phyloP scores from a whole-genome alignment of 2,888 invertebrate species.

The Stenoptilia bipunctidactyla region DNA sequence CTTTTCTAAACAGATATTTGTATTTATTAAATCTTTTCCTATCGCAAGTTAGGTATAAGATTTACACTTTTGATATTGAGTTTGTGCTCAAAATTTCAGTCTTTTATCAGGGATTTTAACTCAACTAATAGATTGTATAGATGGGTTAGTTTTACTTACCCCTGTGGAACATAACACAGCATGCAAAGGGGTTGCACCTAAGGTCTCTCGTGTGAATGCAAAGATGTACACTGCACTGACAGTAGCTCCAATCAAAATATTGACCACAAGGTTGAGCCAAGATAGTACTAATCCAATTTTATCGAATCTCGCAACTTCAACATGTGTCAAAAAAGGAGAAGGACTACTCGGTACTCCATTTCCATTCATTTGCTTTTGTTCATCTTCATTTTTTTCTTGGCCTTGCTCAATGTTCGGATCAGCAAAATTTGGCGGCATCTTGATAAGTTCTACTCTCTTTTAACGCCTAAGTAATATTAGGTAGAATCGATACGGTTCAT shows the following conservation, averaged over 20 bases:
- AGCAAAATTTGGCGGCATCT: neutral
- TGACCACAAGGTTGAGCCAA: conserved; percentile 13
- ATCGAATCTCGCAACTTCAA: neutral
- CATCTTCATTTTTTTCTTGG: neutral
- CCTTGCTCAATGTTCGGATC: neutral
- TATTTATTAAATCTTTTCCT: no score
- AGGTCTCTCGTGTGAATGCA: conserved; percentile 14
- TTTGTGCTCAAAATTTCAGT: no score
- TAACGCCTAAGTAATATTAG: neutral
- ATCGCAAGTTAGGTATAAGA: no score
- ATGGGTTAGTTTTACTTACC: no score
- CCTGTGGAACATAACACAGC: conserved; percentile 19
- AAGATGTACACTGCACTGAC: conserved; percentile 13
- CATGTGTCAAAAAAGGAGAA: neutral
- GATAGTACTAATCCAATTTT: conserved; percentile 9
- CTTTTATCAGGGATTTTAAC: no score
- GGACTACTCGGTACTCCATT: neutral
- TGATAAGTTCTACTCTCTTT: neutral
- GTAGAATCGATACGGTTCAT: neutral
- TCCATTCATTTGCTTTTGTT: neutral
- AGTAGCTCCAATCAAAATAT: conserved; percentile 16
- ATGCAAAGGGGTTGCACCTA: conserved; percentile 15
- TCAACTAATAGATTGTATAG: no score
- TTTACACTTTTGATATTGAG: no score
- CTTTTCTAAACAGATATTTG: no score